Base-by-base conservation (phyloP, 2,888 invertebrate species). In the Sialis lutaria region DNA sequence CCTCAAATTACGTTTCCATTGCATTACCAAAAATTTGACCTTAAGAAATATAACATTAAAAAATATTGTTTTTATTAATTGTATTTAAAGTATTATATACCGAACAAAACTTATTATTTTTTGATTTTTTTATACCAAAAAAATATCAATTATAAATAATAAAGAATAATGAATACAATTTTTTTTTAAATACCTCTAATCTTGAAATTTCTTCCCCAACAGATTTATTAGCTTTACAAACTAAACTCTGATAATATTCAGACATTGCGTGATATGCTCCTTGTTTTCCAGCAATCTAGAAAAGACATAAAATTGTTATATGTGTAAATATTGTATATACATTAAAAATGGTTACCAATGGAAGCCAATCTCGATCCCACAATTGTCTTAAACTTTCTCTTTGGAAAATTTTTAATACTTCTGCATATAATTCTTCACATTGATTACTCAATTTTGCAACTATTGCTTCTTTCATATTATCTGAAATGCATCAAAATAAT, bases 171-270 rank as follows among this genome's bases (percentile, higher is more conserved):
- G 22, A 22, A 22, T 22, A 22, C 22, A 22, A 22, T 22, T 22
- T 22, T 22, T 22, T 22, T 22, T 22, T 1, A 6, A 47, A 13
- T 60, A 76, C 75, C 67, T 78, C 77, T 48, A 93, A 68, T 51
- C 93, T 75, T 4, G 91, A 75, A 54, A 96, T 91, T 69, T 95
- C 88, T 69, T 93, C 90, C 13, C 96, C 96, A 50, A 92, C 77
- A 49, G 70, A 67, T 65, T 88, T 88, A 51, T 72, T 74, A 47
- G 75, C 75, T 59, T 82, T 85, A 58, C 87, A 84, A 41, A 86
- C 86, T 50, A 80, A 69, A 51, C 89, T 81, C 68, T 95, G 93
- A 68, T 90, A 86, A 56, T 80, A 83, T 64, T 96, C 88, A 6
- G 92, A 79, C 54, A 97, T 73, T 0, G 84, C 96, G 58, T 85